phyloP scores from a whole-genome alignment of 2,797 vertebrate species.

The Halcyon chelicuti region DNA sequence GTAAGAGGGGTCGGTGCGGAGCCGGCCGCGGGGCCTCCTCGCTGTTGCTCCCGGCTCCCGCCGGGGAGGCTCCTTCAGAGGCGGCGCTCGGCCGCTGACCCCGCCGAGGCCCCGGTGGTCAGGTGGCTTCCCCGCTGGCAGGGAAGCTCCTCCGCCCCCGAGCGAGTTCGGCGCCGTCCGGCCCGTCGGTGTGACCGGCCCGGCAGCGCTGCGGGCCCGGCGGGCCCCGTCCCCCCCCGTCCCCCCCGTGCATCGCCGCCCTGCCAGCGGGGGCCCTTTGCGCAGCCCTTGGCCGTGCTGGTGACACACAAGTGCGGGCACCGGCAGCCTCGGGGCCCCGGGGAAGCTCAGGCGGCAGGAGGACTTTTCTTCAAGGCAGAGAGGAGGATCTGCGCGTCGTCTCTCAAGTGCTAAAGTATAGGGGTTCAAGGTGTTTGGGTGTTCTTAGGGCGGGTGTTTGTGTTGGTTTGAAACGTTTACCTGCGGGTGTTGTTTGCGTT shows the following conservation, averaged over 20 bases:
- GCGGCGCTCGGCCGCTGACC: not conserved
- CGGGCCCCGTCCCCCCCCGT: not conserved
- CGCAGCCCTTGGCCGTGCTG: not conserved
- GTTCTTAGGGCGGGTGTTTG: accelerated
- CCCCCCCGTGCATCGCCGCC: not conserved
- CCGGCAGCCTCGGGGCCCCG: no score
- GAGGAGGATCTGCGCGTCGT: accelerated
- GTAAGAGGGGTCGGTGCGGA: accelerated
- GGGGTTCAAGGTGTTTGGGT: accelerated
- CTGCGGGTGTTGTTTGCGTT: accelerated
- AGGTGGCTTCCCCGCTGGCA: not conserved
- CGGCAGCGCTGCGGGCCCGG: not conserved
- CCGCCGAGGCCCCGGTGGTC: not conserved
- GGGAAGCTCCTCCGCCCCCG: accelerated
- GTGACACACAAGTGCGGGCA: accelerated
- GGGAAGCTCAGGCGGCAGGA: accelerated
- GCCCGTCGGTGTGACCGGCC: not conserved
- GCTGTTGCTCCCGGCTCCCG: not conserved
- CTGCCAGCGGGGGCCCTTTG: not conserved
- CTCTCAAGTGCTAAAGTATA: accelerated
- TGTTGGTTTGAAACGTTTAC: not conserved
- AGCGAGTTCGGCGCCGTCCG: not conserved
- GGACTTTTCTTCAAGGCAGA: accelerated
- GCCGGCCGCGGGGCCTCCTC: not conserved
- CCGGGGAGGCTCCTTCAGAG: not conserved